phyloP scores from a whole-genome alignment of 2,888 invertebrate species.

The Eucriotettix oculatus region DNA sequence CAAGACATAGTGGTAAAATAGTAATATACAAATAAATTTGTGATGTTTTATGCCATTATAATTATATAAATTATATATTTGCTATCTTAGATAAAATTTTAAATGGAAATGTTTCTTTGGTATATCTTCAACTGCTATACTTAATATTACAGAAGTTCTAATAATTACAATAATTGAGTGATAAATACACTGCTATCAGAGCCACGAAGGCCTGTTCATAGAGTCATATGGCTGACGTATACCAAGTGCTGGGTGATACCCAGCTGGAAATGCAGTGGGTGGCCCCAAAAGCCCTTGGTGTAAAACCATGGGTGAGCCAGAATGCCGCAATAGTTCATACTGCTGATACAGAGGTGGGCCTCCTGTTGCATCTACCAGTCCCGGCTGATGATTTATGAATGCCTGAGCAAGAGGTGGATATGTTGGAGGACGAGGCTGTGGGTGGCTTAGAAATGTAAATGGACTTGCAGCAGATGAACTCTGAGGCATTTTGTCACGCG shows the following conservation, averaged over 20 bases:
- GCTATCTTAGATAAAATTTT: background rate
- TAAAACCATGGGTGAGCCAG: constrained; percentile 39
- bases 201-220: constrained; percentile 52
- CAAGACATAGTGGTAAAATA: background rate
- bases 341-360: constrained; percentile 50
- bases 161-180: too few species aligned
- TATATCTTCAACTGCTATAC: background rate
- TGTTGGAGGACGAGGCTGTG: constrained; percentile 32
- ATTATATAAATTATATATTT: background rate
- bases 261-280: constrained; percentile 36
- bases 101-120: background rate
- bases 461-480: constrained; percentile 26
- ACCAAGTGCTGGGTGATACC: constrained; percentile 41
- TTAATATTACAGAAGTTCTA: too few species aligned
- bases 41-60: background rate
- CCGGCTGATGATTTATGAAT: constrained; percentile 24
- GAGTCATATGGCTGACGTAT: constrained; percentile 57
- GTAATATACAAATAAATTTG: background rate
- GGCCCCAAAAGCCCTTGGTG: constrained; percentile 31
- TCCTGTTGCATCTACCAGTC: constrained; percentile 36
- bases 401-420: constrained; percentile 40
- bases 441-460: constrained; percentile 21
- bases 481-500: constrained; percentile 24
- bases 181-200: constrained; percentile 4
- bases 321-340: constrained; percentile 39